phyloP scores from a whole-genome alignment of 1,140 invertebrate species.

The Drosophila sucinea region DNA sequence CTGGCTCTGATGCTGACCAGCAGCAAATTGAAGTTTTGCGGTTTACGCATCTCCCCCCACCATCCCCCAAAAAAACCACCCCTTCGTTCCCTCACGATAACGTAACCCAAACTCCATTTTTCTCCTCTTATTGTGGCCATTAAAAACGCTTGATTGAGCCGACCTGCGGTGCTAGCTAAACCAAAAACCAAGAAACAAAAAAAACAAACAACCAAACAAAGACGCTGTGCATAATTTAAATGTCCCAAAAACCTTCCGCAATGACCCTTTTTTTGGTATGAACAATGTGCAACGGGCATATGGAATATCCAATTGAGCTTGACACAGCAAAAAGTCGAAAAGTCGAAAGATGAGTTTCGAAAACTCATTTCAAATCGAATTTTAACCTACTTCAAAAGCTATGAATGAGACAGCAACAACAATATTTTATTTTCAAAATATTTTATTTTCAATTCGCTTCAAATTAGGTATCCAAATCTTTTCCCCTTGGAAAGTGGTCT shows the following conservation, averaged over 20 bases:
- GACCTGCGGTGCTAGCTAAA: conserved; percentile 16
- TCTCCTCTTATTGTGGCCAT: conserved; percentile 27
- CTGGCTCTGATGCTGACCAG: conserved; percentile 9
- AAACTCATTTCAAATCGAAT: too few relatives aligned
- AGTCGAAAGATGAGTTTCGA: too few relatives aligned
- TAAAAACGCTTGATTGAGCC: conserved; percentile 46
- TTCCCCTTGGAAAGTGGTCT: too few relatives aligned
- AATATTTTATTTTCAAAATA: too few relatives aligned
- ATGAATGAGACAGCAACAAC: too few relatives aligned
- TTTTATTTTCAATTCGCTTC: too few relatives aligned
- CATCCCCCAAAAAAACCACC: neutral
- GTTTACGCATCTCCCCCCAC: conserved; percentile 1
- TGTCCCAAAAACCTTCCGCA: neutral
- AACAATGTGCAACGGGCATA: neutral
- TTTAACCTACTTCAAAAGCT: too few relatives aligned
- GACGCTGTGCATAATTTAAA: conserved; percentile 48
- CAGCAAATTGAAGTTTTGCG: conserved; percentile 18
- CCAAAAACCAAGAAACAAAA: neutral
- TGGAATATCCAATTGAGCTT: neutral
- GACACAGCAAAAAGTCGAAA: too few relatives aligned
- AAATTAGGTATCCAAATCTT: too few relatives aligned
- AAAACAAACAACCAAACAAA: conserved; percentile 3
- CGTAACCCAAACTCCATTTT: neutral
- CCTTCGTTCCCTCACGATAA: too few relatives aligned
- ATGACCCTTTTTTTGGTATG: neutral